phyloP scores from a whole-genome alignment of 2,113 vertebrate genomes.

The Oceanodroma tethys region DNA sequence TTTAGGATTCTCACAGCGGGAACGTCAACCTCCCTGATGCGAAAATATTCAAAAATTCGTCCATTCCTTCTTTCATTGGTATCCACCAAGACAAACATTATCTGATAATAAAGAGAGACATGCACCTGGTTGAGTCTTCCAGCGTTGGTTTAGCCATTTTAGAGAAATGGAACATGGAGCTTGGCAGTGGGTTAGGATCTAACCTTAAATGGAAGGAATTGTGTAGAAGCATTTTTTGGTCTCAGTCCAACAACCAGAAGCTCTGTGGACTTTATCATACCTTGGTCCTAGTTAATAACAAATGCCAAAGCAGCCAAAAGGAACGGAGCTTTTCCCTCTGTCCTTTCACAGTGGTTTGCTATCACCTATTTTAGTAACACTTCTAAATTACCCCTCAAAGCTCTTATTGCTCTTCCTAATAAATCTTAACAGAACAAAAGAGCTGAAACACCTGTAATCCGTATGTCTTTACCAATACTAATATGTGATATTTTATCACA shows the following conservation, averaged over 20 bases:
- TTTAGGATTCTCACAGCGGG: conserved; percentile 86
- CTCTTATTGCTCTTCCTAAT: not conserved
- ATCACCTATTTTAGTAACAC: not conserved
- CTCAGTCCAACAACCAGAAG: not conserved
- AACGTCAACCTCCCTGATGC: conserved; percentile 73
- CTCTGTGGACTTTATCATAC: not conserved
- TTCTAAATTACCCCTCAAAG: not conserved
- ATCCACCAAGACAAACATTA: conserved; percentile 85
- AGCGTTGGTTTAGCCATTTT: not conserved
- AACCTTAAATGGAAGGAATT: not conserved
- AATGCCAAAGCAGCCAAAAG: not conserved
- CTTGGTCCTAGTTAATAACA: not conserved
- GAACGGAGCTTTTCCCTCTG: not conserved
- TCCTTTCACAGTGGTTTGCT: not conserved
- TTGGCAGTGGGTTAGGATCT: not conserved
- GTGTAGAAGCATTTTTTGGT: not conserved
- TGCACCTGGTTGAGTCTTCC: not conserved
- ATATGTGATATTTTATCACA: not conserved
- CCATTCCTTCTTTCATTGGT: conserved; percentile 80
- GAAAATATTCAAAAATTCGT: conserved; percentile 86
- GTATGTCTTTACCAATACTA: not conserved
- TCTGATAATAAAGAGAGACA: conserved; percentile 55
- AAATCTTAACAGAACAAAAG: not conserved
- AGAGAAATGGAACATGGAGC: not conserved
- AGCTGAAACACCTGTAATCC: not conserved